Evolutionary conservation across 2,888 invertebrate species (phyloP).

Genomic region (Ormyrus thymus): DNA sequence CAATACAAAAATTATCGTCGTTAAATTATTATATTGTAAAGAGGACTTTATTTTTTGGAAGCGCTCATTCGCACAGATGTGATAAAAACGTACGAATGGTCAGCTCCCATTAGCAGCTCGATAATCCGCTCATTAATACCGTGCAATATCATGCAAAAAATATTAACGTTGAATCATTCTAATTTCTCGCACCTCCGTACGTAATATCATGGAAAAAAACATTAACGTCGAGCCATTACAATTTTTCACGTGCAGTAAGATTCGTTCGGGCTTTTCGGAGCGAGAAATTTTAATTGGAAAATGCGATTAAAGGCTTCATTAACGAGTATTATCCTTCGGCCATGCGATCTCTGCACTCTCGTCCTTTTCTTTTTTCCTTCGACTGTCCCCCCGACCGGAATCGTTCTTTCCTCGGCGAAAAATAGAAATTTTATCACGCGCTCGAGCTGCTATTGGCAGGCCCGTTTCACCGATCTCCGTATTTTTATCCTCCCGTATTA

Average conservation of each 20-base stretch:
- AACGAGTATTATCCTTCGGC: conserved; percentile 4
- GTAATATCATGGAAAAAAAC: conserved; percentile 1
- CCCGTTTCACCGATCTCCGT: no score
- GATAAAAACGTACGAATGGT: no score
- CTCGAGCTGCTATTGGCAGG: no score
- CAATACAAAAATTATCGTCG: no score
- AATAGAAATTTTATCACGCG: neutral
- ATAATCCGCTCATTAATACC: conserved; percentile 5
- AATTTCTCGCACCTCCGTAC: neutral
- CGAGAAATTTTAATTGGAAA: conserved; percentile 49
- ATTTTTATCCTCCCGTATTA: no score
- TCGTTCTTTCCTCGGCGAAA: neutral
- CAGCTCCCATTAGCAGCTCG: neutral
- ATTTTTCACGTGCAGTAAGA: no score
- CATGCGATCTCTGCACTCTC: conserved; percentile 6
- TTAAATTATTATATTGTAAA: no score
- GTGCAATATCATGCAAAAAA: neutral
- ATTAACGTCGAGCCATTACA: no score
- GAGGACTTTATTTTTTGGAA: no score
- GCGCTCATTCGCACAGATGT: no score
- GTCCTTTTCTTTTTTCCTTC: neutral
- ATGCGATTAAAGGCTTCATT: conserved; percentile 28
- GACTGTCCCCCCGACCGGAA: neutral
- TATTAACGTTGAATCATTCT: neutral
- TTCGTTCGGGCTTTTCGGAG: conserved; percentile 11